Conservation (phyloP, 2,797 vertebrate genomes). For the Girardinus metallicus region DNA sequence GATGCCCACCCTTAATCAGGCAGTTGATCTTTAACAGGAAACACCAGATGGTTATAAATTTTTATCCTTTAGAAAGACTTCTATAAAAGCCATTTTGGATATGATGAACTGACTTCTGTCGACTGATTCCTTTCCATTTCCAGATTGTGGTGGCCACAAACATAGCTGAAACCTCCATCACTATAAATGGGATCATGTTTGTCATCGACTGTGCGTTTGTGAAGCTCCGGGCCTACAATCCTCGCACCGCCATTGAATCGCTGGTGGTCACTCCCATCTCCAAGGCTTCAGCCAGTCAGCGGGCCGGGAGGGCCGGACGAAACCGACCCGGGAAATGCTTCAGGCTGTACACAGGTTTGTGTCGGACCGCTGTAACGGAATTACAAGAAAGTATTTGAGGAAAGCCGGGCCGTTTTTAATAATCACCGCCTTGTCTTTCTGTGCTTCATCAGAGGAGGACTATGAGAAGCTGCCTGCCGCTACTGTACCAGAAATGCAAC, state of each 20-base stretch:
- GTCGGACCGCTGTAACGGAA: background rate
- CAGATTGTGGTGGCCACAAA: conserved; percentile 98
- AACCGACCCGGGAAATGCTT: conserved; percentile 95
- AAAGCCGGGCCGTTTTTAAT: background rate
- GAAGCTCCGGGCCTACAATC: conserved; percentile 96
- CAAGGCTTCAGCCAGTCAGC: conserved; percentile 95
- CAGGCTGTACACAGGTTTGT: conserved; percentile 92
- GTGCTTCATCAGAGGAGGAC: conserved; percentile 88
- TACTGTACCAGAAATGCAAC: conserved; percentile 97
- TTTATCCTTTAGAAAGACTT: background rate
- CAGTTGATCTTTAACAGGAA: background rate
- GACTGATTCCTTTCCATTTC: background rate
- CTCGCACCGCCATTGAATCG: conserved; percentile 92
- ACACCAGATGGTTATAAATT: background rate
- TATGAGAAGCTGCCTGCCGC: conserved; percentile 92
- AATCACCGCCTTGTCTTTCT: conserved; percentile 2
- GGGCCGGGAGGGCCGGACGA: conserved; percentile 92
- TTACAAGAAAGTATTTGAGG: background rate
- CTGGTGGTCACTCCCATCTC: conserved; percentile 95
- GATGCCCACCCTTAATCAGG: background rate
- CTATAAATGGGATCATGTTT: conserved; percentile 90
- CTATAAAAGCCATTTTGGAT: background rate
- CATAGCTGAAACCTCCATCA: conserved; percentile 97
- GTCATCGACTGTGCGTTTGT: conserved; percentile 98
- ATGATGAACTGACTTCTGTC: background rate